These are phyloP conservation scores for Chelonus formosanus DNA, from an alignment of 2,888 invertebrate species.

Conservation along the genomic window DNA sequence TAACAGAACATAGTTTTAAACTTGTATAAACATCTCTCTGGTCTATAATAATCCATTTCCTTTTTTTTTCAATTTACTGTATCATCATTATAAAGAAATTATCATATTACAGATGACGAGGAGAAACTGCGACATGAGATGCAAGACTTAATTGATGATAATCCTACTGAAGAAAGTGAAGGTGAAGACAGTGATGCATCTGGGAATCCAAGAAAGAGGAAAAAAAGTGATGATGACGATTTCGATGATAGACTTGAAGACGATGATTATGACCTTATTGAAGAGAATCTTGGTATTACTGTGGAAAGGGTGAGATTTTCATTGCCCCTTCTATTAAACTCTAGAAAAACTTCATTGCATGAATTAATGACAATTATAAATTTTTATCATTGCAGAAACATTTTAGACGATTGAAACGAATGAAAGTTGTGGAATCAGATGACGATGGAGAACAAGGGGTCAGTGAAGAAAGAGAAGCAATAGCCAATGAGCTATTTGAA, in stretches of 20 bases:
- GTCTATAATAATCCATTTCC: too few relatives aligned
- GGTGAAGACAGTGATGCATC: constrained; percentile 77
- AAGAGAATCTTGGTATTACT: constrained; percentile 95
- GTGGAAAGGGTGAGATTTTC: constrained; percentile 76
- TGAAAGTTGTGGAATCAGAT: constrained; percentile 92
- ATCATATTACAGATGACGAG: too few relatives aligned
- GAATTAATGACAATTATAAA: not conserved
- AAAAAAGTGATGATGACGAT: constrained; percentile 83
- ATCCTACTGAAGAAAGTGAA: constrained; percentile 56
- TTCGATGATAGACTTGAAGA: constrained; percentile 91
- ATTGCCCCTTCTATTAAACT: not conserved
- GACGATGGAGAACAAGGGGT: constrained; percentile 84
- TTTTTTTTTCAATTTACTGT: too few relatives aligned
- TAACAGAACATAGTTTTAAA: too few relatives aligned
- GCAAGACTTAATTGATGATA: too few relatives aligned
- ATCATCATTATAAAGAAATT: too few relatives aligned
- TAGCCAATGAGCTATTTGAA: constrained; percentile 88
- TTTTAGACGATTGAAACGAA: constrained; percentile 83
- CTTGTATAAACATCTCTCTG: too few relatives aligned
- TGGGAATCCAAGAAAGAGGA: constrained; percentile 71
- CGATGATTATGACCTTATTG: constrained; percentile 95
- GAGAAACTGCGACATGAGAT: too few relatives aligned
- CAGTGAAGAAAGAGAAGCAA: constrained; percentile 81
- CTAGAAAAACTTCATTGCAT: too few relatives aligned
- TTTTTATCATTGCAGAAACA: constrained; percentile 69